Base-by-base conservation (phyloP, 2,797 vertebrate species). In the Carcharodon carcharias region DNA sequence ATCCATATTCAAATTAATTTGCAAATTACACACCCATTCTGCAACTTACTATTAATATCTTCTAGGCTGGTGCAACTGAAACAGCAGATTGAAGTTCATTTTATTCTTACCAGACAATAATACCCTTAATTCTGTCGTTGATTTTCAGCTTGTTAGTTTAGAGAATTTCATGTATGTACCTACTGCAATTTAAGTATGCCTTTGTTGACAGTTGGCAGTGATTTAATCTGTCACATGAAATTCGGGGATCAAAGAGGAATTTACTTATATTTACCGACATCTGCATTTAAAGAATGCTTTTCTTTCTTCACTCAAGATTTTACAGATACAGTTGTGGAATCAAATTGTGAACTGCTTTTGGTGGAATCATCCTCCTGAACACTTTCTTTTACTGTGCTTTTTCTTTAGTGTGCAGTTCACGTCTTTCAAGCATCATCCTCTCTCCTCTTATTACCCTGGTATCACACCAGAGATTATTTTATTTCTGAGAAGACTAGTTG, bases 161-260 rank as follows among this genome's bases (percentile, higher is more conserved):
- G 35, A 65, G n/a, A 65, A 23, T 93, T 65, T 93, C 6, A 65
- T 93, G 35, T 65, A 65, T 65, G 91, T 85, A 85, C 18, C 16
- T 26, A 28, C 61, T 67, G 61, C 23, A 67, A 45, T 56, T n/a
- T 40, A 65, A n/a, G 35, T 63, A 61, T 35, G 31, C 14, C 5
- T 91, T 91, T 50, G 18, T 50, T 91, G 89, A 91, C 89, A 91
- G 16, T 91, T 63, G 89, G 56, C 89, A 91, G 31, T 91, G 56
- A 61, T 91, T 91, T 91, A 63, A n/a, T 91, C 31, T 91, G 31
- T 5, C 56, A 35, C 31, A n/a, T 35, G 31, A 91, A 91, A 91
- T 63, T 28, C 56, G 28, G 18, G 58, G 58, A 61, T 91, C 31
- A 91, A 91, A 61, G 89, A 61, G 56, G 87, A 89, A 91, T 61